phyloP scores from a whole-genome alignment of 2,888 invertebrate genomes.

The Diadromus collaris region DNA sequence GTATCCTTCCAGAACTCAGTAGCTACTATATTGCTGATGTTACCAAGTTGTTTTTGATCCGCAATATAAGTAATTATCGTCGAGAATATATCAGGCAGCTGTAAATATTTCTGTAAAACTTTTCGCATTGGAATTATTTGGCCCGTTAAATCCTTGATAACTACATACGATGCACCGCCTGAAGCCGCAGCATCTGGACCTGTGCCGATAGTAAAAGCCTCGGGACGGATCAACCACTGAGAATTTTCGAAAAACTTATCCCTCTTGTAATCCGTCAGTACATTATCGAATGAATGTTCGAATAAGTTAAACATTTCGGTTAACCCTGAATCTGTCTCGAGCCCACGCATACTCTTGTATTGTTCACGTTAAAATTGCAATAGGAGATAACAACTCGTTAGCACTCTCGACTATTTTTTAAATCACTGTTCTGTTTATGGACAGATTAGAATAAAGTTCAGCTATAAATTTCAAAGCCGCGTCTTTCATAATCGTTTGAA shows the following conservation, averaged over 20 bases:
- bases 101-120: slow-evolving; percentile 41
- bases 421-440: neutral
- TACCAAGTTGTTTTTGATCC: slow-evolving; percentile 27
- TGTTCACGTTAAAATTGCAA: slow-evolving; percentile 9
- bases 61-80: slow-evolving; percentile 31
- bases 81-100: slow-evolving; percentile 47
- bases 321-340: neutral
- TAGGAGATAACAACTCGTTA: neutral
- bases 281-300: neutral
- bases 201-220: slow-evolving; percentile 10
- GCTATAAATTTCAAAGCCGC: slow-evolving; percentile 6
- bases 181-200: too few species aligned
- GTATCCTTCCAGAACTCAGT: slow-evolving; percentile 45
- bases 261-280: neutral
- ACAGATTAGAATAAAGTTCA: neutral
- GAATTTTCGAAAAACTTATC: neutral
- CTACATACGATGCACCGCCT: neutral
- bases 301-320: slow-evolving; percentile 7
- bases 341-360: neutral
- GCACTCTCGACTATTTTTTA: neutral
- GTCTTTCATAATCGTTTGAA: neutral
- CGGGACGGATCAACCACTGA: neutral
- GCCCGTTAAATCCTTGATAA: slow-evolving; percentile 1
- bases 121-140: slow-evolving; percentile 41
- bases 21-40: slow-evolving; percentile 44